Evolutionary conservation across 2,113 vertebrate genomes (phyloP).

Genomic region (Oxyruncus cristatus): DNA sequence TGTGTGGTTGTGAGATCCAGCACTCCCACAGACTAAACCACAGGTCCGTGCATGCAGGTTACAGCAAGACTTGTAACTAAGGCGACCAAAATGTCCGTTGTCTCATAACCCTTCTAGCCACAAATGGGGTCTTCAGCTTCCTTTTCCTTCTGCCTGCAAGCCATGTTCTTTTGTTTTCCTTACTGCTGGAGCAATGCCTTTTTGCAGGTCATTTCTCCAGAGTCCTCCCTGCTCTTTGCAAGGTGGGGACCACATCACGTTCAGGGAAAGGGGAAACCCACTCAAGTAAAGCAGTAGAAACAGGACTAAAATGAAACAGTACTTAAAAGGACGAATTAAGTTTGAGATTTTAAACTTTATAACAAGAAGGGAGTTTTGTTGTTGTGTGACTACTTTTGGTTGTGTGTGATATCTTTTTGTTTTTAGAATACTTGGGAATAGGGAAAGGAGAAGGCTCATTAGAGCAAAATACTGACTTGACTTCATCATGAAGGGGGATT

Average conservation of each 20-base stretch:
- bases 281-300: slow-evolving; percentile 1
- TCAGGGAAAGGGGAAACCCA: neutral
- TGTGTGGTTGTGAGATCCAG: slow-evolving; percentile 68
- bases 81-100: slow-evolving; percentile 43
- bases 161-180: neutral
- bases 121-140: neutral
- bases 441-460: slow-evolving; percentile 25
- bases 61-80: slow-evolving; percentile 56
- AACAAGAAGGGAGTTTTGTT: neutral
- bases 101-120: neutral
- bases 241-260: neutral
- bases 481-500: neutral
- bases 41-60: slow-evolving; percentile 65
- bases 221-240: neutral
- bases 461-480: neutral
- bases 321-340: neutral
- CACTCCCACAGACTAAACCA: slow-evolving; percentile 55
- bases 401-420: neutral
- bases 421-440: neutral
- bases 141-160: slow-evolving; percentile 24
- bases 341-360: neutral
- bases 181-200: neutral
- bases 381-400: neutral
- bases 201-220: neutral
- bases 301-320: neutral